Evolutionary conservation across 1,140 invertebrate genomes (phyloP), one percentile per base, ranked within the genome.

Genomic region (Dufourea novaeangliae): DNA sequence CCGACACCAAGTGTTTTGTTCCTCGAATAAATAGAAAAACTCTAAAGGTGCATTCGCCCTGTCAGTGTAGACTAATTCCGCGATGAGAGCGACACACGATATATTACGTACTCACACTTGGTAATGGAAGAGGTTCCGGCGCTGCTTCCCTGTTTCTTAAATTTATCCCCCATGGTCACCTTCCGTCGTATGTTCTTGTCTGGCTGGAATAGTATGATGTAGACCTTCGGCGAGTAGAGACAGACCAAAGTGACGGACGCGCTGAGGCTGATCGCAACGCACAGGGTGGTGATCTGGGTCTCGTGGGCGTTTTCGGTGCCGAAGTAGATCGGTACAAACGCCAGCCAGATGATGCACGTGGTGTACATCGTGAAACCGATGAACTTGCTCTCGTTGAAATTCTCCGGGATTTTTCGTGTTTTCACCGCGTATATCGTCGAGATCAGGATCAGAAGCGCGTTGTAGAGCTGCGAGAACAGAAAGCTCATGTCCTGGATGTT

Each of bases 281-380:
- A 96, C 50, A 96, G 91, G 32, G 95, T 96, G 3, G 95, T 95
- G 59, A 96, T 95, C 87, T 96, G 95, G 37, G 95, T 95, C 93
- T 94, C 94, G 84, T 94, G 94, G 63, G 96, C 94, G 84, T 95
- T 94, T 14, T 93, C 93, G 12, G 95, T 95, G 3, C 95, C 95
- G 81, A 96, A 96, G 87, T 96, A 96, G 74, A 96, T 95, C 0
- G 95, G 95, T 41, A 96, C 94, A 86, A 96, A 96, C 5, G 95
- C 95, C 34, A 96, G 86, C 95, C 95, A 96, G 63, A 96, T 95
- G 52, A 96, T 95, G 85, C 96, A 96, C 0, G 96, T 96, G 6
- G 95, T 95, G 89, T 96, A 96, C 95, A 96, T 96, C 12, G 95
- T 96, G 88, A 96, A 96, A 14, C 95, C 94, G 78, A 95, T 95